These are phyloP conservation scores for Nipponacmea schrenckii DNA, from an alignment of 2,888 invertebrate species.

Conservation along the genomic window DNA sequence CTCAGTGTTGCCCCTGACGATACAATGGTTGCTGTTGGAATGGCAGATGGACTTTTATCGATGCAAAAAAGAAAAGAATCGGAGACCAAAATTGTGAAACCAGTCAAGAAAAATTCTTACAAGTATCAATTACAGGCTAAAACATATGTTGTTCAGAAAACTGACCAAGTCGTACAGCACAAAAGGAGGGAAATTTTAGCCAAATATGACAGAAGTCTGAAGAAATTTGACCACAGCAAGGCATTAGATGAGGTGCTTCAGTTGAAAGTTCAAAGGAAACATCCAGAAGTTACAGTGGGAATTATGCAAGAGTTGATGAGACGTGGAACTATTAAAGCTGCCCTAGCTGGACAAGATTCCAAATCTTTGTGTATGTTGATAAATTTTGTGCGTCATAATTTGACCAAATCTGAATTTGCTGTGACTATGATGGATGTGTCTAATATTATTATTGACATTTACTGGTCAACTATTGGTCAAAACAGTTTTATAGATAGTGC, in stretches of 20 bases:
- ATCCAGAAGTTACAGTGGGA: conserved; percentile 82
- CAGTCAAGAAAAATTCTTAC: conserved; percentile 50
- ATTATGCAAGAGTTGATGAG: conserved; percentile 87
- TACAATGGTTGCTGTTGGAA: conserved; percentile 88
- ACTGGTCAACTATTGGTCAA: conserved; percentile 68
- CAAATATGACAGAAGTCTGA: conserved; percentile 77
- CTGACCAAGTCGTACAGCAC: conserved; percentile 58
- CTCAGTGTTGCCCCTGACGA: conserved; percentile 80
- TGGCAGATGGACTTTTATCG: conserved; percentile 91
- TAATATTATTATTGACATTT: conserved; percentile 18
- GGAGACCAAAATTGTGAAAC: conserved; percentile 37
- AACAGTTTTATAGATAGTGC: conserved; percentile 75
- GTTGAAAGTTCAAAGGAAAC: conserved; percentile 29
- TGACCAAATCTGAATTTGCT: conserved; percentile 14
- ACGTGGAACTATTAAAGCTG: conserved; percentile 80
- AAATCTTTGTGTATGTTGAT: conserved; percentile 77
- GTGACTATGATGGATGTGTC: conserved; percentile 25
- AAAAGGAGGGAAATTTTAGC: conserved; percentile 53
- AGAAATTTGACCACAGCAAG: conserved; percentile 84
- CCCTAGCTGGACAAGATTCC: conserved; percentile 79
- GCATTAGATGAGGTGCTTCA: conserved; percentile 78
- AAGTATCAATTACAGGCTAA: conserved; percentile 47
- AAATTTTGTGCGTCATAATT: conserved; percentile 71
- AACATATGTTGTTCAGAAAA: conserved; percentile 43
- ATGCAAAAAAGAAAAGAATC: conserved; percentile 77